Evolutionary conservation across 1,140 invertebrate genomes (phyloP).

Genomic region (Drosophila sp.): DNA sequence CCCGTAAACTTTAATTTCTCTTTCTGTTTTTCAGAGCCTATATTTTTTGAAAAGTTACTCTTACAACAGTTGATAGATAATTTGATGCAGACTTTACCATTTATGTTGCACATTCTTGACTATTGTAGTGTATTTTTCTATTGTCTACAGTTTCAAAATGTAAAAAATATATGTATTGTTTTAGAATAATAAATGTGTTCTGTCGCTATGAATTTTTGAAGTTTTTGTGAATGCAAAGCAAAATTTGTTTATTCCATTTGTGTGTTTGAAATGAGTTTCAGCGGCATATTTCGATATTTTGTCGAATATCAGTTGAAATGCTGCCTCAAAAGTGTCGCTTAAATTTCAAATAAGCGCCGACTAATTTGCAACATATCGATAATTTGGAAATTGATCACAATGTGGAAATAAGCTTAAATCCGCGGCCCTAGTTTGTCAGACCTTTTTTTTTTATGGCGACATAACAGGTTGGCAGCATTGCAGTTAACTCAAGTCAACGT

Average conservation of each 20-base stretch:
- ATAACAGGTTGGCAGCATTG: too few species aligned
- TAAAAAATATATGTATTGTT: slow-evolving; percentile 26
- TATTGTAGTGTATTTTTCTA: slow-evolving; percentile 24
- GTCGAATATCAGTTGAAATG: neutral
- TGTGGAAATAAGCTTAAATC: too few species aligned
- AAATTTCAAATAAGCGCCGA: neutral
- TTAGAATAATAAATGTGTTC: slow-evolving; percentile 21
- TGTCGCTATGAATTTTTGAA: slow-evolving; percentile 31
- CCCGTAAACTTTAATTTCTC: slow-evolving; percentile 52
- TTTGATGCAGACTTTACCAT: slow-evolving; percentile 5
- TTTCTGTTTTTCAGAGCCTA: slow-evolving; percentile 12
- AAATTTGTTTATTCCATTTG: neutral
- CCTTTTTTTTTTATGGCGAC: too few species aligned
- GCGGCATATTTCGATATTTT: neutral
- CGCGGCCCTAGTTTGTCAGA: too few species aligned
- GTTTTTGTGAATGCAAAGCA: slow-evolving; percentile 8
- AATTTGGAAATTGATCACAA: too few species aligned
- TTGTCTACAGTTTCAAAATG: slow-evolving; percentile 29
- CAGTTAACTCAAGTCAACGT: too few species aligned
- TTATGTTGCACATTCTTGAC: slow-evolving; percentile 17
- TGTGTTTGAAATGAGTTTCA: slow-evolving; percentile 1
- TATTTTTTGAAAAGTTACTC: too few species aligned
- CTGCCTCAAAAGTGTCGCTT: neutral
- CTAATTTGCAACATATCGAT: neutral
- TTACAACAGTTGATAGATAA: too few species aligned